A percentile compares a stretch with the other conserved stretches of the same genome.
These are phyloP conservation scores for Dicerorhinus sumatrensis DNA, from an alignment of 2,113 vertebrate species.

Conservation along the genomic window DNA sequence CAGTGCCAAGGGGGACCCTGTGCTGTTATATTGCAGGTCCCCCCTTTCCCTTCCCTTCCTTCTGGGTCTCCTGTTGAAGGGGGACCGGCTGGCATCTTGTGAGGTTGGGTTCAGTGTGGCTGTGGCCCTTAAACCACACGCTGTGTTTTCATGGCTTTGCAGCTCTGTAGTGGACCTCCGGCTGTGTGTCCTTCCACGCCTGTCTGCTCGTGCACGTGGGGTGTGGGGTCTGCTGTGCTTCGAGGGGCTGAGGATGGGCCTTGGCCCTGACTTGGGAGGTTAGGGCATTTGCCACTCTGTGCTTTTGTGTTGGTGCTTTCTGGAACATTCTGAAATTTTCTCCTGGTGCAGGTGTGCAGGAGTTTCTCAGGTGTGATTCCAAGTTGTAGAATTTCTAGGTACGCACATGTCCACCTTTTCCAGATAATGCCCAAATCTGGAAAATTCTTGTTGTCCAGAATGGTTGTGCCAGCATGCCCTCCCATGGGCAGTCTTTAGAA, in stretches of 20 bases:
- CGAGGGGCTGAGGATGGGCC: not conserved
- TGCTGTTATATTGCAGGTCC: too few species aligned
- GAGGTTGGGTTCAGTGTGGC: not conserved
- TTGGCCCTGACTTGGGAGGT: too few species aligned
- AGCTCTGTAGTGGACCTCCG: too few species aligned
- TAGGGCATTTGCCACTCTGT: not conserved
- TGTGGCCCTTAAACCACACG: too few species aligned
- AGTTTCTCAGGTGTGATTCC: not conserved
- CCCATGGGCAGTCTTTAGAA: accelerated
- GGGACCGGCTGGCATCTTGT: too few species aligned
- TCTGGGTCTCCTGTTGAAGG: too few species aligned
- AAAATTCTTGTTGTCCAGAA: not conserved
- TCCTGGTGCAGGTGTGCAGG: not conserved
- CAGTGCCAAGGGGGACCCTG: not conserved
- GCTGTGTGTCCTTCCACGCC: not conserved
- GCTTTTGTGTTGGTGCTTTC: not conserved
- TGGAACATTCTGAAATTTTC: accelerated
- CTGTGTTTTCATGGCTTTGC: not conserved
- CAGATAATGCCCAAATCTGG: not conserved
- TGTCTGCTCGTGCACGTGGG: not conserved
- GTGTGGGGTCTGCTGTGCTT: not conserved
- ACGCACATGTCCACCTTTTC: accelerated
- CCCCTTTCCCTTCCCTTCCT: too few species aligned
- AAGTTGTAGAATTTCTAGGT: not conserved
- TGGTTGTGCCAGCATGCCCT: not conserved